A percentile compares a stretch with the other conserved stretches of the same genome.
Evolutionary conservation across 2,113 vertebrate species (phyloP).

Genomic region (Orthonyx spaldingii): DNA sequence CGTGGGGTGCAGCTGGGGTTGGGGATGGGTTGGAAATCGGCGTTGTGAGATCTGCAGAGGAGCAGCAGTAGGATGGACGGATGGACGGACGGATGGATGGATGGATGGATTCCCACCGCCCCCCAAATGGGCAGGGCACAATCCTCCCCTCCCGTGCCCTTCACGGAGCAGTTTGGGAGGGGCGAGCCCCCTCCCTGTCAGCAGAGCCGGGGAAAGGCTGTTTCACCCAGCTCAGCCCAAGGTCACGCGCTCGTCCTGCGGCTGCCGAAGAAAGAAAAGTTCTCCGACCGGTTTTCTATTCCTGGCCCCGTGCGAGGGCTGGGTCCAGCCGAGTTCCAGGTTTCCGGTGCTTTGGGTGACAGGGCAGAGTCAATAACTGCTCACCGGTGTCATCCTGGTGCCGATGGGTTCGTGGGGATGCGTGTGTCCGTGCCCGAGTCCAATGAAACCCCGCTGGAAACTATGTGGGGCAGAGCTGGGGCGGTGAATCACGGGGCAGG

Average conservation of each 20-base stretch:
- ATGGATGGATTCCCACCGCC: background rate
- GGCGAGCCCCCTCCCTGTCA: fast-evolving
- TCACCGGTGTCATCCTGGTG: background rate
- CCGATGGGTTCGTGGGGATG: background rate
- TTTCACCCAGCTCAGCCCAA: background rate
- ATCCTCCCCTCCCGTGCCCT: background rate
- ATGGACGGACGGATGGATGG: background rate
- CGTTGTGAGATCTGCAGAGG: fast-evolving
- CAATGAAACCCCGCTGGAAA: background rate
- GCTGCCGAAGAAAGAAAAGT: background rate
- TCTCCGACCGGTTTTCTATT: slow-evolving; percentile 27
- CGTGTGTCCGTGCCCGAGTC: background rate
- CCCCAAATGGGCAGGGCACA: background rate
- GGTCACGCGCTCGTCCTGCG: background rate
- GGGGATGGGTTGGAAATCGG: background rate
- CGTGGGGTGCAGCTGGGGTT: background rate
- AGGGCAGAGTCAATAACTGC: background rate
- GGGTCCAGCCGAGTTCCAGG: background rate
- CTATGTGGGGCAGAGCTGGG: background rate
- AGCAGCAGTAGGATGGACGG: fast-evolving
- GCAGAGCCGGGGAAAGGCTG: background rate
- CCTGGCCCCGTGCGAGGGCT: background rate
- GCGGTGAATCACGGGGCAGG: slow-evolving; percentile 19
- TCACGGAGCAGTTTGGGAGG: fast-evolving
- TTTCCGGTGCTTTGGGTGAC: slow-evolving; percentile 16